Evolutionary conservation across 2,888 invertebrate genomes (phyloP).

Genomic region (Lithophane ornitopus): DNA sequence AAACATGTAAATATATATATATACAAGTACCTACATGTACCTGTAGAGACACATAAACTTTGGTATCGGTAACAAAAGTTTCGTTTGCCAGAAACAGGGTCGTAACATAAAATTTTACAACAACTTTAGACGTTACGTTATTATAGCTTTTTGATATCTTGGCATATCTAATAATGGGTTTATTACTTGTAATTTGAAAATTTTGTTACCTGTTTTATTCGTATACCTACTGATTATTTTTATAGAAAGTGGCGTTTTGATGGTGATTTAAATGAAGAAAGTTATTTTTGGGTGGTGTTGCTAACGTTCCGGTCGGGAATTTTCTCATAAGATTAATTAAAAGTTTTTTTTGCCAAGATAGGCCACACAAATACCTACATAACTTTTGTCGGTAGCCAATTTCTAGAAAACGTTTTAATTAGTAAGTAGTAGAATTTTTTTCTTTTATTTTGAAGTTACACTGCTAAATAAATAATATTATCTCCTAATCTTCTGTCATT

Average conservation of each 20-base stretch:
- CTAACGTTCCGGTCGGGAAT: neutral
- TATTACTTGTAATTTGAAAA: slow-evolving; percentile 83
- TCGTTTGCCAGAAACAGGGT: slow-evolving; percentile 82
- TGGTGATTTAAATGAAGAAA: neutral
- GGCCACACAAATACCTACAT: neutral
- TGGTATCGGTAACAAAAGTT: slow-evolving; percentile 83
- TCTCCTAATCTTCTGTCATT: neutral
- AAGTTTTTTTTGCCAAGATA: neutral
- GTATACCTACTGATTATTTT: slow-evolving; percentile 52
- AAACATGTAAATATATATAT: slow-evolving; percentile 34
- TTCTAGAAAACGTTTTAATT: neutral
- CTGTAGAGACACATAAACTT: slow-evolving; percentile 78
- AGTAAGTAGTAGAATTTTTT: neutral
- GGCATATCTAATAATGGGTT: slow-evolving; percentile 85
- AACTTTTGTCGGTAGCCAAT: neutral
- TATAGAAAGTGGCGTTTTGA: slow-evolving; percentile 17
- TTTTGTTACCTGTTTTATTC: slow-evolving; percentile 75
- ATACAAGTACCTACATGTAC: slow-evolving; percentile 51
- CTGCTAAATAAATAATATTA: too few relatives aligned
- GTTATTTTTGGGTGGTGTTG: neutral
- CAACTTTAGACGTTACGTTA: slow-evolving; percentile 85
- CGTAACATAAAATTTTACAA: slow-evolving; percentile 89
- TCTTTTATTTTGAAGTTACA: neutral
- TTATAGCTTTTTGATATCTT: slow-evolving; percentile 88
- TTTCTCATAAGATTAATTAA: neutral